Conservation (phyloP, 2,888 invertebrate species). For the Hedychridium roseum region DNA sequence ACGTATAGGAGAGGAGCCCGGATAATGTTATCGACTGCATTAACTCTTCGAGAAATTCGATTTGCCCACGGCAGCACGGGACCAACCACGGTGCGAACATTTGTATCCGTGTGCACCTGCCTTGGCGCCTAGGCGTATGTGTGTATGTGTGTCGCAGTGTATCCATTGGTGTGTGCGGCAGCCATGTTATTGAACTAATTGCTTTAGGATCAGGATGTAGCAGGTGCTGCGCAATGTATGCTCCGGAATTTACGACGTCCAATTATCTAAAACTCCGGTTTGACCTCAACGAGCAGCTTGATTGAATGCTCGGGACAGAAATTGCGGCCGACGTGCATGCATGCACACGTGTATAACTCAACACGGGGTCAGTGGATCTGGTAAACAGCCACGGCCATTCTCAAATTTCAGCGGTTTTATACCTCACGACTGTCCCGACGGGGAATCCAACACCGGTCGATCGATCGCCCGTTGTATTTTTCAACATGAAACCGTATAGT, state of each 20-base stretch:
- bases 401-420: too few species aligned
- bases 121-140: too few species aligned
- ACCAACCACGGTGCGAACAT: conserved; percentile 12
- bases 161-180: too few species aligned
- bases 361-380: not conserved
- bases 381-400: conserved; percentile 2
- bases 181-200: conserved; percentile 31
- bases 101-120: not conserved
- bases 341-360: too few species aligned
- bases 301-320: conserved; percentile 8
- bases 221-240: conserved; percentile 24
- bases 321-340: conserved; percentile 1
- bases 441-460: too few species aligned
- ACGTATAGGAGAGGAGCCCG: conserved; percentile 14
- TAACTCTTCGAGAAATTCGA: conserved; percentile 36
- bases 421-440: too few species aligned
- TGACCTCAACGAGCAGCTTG: conserved; percentile 8
- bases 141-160: too few species aligned
- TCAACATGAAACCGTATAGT: too few species aligned
- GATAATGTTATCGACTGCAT: conserved; percentile 30
- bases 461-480: too few species aligned
- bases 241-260: conserved; percentile 27
- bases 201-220: conserved; percentile 25
- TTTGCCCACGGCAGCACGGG: conserved; percentile 28
- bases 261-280: conserved; percentile 27